phyloP scores from a whole-genome alignment of 2,113 vertebrate genomes.

The Mesitornis unicolor region DNA sequence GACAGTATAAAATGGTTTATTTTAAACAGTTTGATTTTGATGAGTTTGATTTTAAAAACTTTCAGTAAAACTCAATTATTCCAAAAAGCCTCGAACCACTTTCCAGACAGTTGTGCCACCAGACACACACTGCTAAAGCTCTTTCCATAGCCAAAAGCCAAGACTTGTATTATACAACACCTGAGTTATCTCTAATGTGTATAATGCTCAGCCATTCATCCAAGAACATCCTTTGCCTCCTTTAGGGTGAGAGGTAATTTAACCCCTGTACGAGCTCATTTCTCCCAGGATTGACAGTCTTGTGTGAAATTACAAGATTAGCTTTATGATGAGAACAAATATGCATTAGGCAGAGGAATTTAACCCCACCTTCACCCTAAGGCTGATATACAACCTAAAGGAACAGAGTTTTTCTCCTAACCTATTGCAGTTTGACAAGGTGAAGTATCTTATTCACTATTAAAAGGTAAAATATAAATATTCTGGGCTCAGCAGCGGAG shows the following conservation, averaged over 20 bases:
- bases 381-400: background rate
- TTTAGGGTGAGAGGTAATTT: conserved; percentile 49
- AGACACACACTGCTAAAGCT: background rate
- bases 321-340: background rate
- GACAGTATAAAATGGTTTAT: background rate
- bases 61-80: background rate
- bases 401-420: background rate
- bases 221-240: background rate
- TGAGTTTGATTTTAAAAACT: background rate
- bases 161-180: background rate
- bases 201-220: background rate
- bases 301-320: conserved; percentile 37
- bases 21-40: no score
- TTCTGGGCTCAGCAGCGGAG: background rate
- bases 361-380: background rate
- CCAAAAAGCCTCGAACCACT: background rate
- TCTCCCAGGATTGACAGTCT: conserved; percentile 11
- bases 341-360: background rate
- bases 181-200: background rate
- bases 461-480: background rate
- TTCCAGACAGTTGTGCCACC: background rate
- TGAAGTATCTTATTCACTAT: background rate
- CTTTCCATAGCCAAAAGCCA: background rate
- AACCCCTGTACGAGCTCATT: conserved; percentile 1
- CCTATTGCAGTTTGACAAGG: background rate